Conservation (phyloP, 1,140 invertebrate genomes). For the Lepeophtheirus salmonis region DNA sequence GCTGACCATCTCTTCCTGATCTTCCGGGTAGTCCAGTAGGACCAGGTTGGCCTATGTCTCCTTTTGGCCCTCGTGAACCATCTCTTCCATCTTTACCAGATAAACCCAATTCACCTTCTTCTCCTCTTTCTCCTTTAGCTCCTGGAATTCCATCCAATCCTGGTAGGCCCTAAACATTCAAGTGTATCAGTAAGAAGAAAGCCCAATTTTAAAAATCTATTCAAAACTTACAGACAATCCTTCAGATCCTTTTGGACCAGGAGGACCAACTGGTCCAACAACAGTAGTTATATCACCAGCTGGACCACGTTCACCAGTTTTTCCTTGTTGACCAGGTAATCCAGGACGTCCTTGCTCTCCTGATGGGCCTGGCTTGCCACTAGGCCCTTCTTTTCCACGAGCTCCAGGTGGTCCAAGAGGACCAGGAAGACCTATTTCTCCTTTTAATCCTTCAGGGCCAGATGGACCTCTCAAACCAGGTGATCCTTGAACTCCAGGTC, state of each 20-base stretch:
- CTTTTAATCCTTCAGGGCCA: slow-evolving; percentile 26
- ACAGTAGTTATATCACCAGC: slow-evolving; percentile 12
- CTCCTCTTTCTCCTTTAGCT: slow-evolving; percentile 5
- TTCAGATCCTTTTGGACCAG: slow-evolving; percentile 41
- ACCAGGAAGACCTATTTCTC: slow-evolving; percentile 28
- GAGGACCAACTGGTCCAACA: slow-evolving; percentile 46
- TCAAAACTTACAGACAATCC: not conserved
- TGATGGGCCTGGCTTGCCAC: slow-evolving; percentile 37
- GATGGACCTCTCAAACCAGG: slow-evolving; percentile 27
- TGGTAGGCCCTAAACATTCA: slow-evolving; percentile 10
- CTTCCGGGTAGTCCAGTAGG: slow-evolving; percentile 10
- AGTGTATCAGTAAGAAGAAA: too few species aligned
- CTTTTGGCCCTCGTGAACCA: slow-evolving; percentile 13
- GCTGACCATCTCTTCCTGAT: not conserved
- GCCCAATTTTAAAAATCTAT: too few species aligned
- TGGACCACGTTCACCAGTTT: slow-evolving; percentile 35
- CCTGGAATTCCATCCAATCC: slow-evolving; percentile 8
- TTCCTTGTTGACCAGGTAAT: slow-evolving; percentile 27
- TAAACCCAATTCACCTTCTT: not conserved
- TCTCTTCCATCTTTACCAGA: slow-evolving; percentile 9
- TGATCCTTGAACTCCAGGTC: slow-evolving; percentile 26
- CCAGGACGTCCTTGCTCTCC: slow-evolving; percentile 40
- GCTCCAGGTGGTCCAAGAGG: slow-evolving; percentile 12
- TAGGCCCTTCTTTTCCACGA: slow-evolving; percentile 30
- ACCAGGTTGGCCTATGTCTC: slow-evolving; percentile 16